Base-by-base conservation (phyloP, 64 coral and sea anemone species). In the Porites australiensis region DNA sequence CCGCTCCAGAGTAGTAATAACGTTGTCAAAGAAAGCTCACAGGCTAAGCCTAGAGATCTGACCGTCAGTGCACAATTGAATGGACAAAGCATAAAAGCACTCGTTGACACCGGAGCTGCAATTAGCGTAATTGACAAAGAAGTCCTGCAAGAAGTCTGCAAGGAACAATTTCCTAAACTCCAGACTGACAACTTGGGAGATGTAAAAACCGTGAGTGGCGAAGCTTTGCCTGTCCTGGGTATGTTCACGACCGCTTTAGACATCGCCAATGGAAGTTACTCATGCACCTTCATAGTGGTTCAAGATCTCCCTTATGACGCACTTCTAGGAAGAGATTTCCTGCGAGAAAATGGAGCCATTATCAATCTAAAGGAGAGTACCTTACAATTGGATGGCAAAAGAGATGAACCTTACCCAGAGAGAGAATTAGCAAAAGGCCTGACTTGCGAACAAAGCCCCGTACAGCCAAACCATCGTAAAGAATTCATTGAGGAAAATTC, bases 271-370 rank as follows among this genome's bases (percentile, higher is more conserved):
- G 82, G 73, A 82, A 61, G 22, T 15, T 91, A 91, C 61, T 64
- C 77, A 12, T 91, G 70, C 50, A 54, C 58, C 43, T 21, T 68
- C 50, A 47, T 76, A 44, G 59, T 87, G 3, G 70, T 86, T 0
- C 14, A 66, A 5, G 69, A 77, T 4, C 68, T 94, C 44, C 55
- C 79, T 18, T 95, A 86, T 72, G 82, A 90, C 49, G 88, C 84
- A 49, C 66, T 95, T 0, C 60, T 95, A 5, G 88, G 93, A 16
- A 16, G 75, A n/a, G 93, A 95, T 78, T 95, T 95, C 43, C 72
- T 90, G 6, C 50, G 60, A 62, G 80, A 44, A 8, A 75, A 86
- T 18, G 10, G 70, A 10, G 75, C 86, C 15, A 75, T 90, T n/a
- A 90, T 95, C 2, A 46, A 95, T 23, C 16, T 94, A n/a, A 19